These are phyloP conservation scores for Melinaea menophilus DNA, from an alignment of 2,888 invertebrate genomes.

Conservation along the genomic window DNA sequence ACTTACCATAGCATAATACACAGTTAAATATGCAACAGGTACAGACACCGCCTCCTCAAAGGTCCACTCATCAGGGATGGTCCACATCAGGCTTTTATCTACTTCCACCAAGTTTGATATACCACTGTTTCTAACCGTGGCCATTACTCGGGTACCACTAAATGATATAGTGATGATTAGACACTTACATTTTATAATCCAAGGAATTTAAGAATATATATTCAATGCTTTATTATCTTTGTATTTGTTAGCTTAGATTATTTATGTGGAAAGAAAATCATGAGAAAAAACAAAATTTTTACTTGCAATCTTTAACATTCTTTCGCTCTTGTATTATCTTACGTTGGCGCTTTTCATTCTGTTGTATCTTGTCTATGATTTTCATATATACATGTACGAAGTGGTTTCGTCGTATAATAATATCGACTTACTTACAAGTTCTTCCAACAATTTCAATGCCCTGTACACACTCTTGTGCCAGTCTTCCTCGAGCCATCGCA, in stretches of 20 bases:
- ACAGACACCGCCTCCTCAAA: conserved; percentile 86
- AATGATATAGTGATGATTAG: background rate
- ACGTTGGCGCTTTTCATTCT: too few species aligned
- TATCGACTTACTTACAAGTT: conserved; percentile 57
- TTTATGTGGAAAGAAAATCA: too few species aligned
- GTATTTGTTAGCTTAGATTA: too few species aligned
- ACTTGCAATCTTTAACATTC: too few species aligned
- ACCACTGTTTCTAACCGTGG: conserved; percentile 77
- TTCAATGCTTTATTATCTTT: too few species aligned
- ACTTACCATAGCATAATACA: conserved; percentile 75
- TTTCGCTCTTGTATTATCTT: too few species aligned
- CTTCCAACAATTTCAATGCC: conserved; percentile 84
- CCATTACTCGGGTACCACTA: conserved; percentile 82
- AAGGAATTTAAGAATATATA: too few species aligned
- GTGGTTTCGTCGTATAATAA: background rate
- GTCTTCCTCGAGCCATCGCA: conserved; percentile 82
- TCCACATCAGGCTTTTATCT: conserved; percentile 79
- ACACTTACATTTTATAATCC: background rate
- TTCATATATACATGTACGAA: too few species aligned
- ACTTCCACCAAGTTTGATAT: conserved; percentile 80
- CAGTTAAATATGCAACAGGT: conserved; percentile 87
- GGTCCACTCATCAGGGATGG: conserved; percentile 84
- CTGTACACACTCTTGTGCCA: conserved; percentile 81
- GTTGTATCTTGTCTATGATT: too few species aligned
- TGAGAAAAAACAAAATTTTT: too few species aligned